Evolutionary conservation across 2,888 invertebrate genomes (phyloP).

Genomic region (Cephonodes hylas): DNA sequence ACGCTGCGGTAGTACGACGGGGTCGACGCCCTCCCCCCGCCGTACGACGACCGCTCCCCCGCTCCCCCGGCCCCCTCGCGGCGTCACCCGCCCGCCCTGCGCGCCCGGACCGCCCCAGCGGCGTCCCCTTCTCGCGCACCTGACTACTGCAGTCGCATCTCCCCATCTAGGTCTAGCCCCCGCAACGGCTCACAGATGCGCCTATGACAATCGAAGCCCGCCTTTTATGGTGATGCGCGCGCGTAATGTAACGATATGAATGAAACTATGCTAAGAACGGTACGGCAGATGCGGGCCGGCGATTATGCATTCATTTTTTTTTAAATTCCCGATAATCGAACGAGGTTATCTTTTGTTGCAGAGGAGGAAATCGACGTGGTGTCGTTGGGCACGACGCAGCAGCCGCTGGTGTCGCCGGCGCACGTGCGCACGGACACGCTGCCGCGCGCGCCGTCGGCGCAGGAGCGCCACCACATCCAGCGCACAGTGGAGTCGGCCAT

Average conservation of each 20-base stretch:
- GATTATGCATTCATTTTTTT: constrained; percentile 17
- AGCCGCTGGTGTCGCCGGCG: constrained; percentile 49
- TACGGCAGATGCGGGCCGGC: constrained; percentile 41
- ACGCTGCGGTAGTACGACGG: constrained; percentile 81
- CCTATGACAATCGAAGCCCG: constrained; percentile 60
- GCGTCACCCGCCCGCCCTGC: constrained; percentile 52
- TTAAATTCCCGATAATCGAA: constrained; percentile 16
- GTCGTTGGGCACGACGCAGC: constrained; percentile 79
- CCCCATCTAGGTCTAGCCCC: constrained; percentile 61
- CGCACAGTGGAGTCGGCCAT: constrained; percentile 82
- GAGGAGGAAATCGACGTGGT: constrained; percentile 94
- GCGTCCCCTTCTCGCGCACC: constrained; percentile 57
- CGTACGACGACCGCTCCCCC: constrained; percentile 50
- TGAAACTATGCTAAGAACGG: constrained; percentile 57
- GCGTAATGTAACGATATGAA: constrained; percentile 63
- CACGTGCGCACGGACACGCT: constrained; percentile 71
- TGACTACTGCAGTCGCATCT: constrained; percentile 77
- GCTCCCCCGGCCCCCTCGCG: constrained; percentile 66
- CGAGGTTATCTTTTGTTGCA: constrained; percentile 77
- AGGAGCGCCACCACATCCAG: constrained; percentile 85
- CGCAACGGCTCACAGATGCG: constrained; percentile 47
- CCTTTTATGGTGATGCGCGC: constrained; percentile 65
- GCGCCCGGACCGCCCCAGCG: constrained; percentile 40
- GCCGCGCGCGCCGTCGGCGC: constrained; percentile 86
- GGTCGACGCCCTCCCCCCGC: constrained; percentile 73